Base-by-base conservation (phyloP, 92 coral and sea anemone species). In the Plumapathes pennacea region DNA sequence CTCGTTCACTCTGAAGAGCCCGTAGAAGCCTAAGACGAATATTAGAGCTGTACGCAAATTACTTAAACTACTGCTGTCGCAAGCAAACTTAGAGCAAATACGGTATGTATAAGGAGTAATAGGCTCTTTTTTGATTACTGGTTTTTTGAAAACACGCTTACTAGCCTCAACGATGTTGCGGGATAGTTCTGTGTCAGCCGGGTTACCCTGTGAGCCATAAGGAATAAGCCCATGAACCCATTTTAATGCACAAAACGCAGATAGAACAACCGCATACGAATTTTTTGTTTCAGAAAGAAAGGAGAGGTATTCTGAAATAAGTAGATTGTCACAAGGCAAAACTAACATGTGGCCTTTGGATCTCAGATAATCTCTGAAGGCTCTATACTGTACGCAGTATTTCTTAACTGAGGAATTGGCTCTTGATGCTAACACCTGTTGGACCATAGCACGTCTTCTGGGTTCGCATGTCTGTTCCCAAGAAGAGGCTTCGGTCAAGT, bases 11-110 rank as follows among this genome's bases (percentile, higher is more conserved):
- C 82, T 56, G 49, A 75, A 66, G 23, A 75, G 59, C 25, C 69
- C 69, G 10, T 51, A 11, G 31, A 57, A 67, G 17, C 83, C 76
- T 13, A 76, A 49, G 14, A 56, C 55, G 58, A 66, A 57, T 7
- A 63, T 23, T 47, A 76, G 46, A 3, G 83, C 69, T 36, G 83
- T 67, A 44, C 60, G 58, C 22, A 75, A 39, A 56, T 56, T 74
- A 2, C 26, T 56, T 17, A 65, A 46, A 33, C 28, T 65, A 29
- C 67, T 27, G 58, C 54, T 49, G 4, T 37, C 40, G 19, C 21
- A 46, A 8, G 54, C 67, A 44, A 60, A 43, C 19, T 25, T 9
- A 20, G 32, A 25, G 31, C 67, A 60, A 28, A 60, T 26, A 5
- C 52, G 50, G 25, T 56, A 10, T 58, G 57, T 68, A 20, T 68